A percentile compares a stretch with the other conserved stretches of the same genome.
Evolutionary conservation across 2,888 invertebrate genomes (phyloP).

Genomic region (Acleris sparsana): DNA sequence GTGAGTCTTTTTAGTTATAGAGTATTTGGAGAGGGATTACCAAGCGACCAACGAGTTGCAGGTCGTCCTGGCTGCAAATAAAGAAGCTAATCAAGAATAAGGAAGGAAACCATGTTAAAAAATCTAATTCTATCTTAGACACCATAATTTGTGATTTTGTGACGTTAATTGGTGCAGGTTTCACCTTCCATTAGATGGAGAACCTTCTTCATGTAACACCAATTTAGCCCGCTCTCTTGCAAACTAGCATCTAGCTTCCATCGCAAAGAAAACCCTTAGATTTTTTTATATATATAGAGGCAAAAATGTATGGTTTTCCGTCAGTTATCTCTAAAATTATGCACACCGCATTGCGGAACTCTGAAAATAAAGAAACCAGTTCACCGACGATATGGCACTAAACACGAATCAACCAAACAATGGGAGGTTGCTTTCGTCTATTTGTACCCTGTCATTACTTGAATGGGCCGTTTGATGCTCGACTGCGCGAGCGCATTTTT

Average conservation of each 20-base stretch:
- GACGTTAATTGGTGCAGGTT: too few species aligned
- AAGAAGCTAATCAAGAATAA: neutral
- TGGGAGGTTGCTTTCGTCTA: slow-evolving; percentile 61
- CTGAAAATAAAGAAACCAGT: slow-evolving; percentile 36
- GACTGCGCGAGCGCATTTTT: slow-evolving; percentile 56
- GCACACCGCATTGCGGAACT: slow-evolving; percentile 21
- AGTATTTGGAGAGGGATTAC: too few species aligned
- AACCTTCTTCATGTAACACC: too few species aligned
- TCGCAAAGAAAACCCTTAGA: too few species aligned
- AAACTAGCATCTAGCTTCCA: too few species aligned
- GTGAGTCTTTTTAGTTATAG: too few species aligned
- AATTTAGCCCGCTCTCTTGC: too few species aligned
- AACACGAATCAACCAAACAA: slow-evolving; percentile 42
- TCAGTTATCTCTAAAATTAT: neutral
- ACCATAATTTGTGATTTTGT: neutral
- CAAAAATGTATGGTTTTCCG: neutral
- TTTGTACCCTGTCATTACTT: slow-evolving; percentile 74
- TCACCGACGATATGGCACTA: slow-evolving; percentile 40
- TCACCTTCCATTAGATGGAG: too few species aligned
- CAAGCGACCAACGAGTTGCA: too few species aligned
- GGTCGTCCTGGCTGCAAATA: too few species aligned
- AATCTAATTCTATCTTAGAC: too few species aligned
- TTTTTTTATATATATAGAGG: neutral
- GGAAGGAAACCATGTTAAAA: neutral
- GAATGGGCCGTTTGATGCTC: slow-evolving; percentile 69